Evolutionary conservation across 2,113 vertebrate species (phyloP), one percentile per base, ranked within the genome.

Genomic region (Odocoileus virginianus): DNA sequence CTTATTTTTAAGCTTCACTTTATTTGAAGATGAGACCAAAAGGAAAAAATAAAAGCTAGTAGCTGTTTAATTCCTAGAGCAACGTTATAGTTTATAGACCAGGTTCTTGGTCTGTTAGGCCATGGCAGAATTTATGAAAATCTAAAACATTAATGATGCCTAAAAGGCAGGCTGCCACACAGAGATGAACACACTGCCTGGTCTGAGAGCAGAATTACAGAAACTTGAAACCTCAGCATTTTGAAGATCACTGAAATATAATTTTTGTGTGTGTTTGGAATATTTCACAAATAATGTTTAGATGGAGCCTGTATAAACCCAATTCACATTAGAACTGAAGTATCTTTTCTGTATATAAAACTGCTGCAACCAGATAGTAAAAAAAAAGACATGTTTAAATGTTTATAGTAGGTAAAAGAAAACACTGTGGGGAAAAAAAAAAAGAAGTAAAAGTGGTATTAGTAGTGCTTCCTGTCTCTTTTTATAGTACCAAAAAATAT

Each of bases 181-280:
- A 28, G 60, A 91, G 88, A 84, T 54, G 86, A 84, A 64, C 19
- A 12, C 57, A 52, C 36, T 61, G 92, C 58, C 8, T 60, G 9
- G 40, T 43, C 71, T 50, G 16, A 55, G 23, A 43, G 82, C 71
- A 89, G 36, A 87, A 93, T 95, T 94, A 58, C 10, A 84, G 57
- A 97, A 88, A 95, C 36, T 79, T 13, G 83, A 89, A 93, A 64
- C 78, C 55, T 95, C 71, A 96, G 94, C 93, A 67, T 93, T 97
- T 97, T 81, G 52, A 92, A 89, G 57, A 96, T 95, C 82, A 74
- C 19, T 60, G 40, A 76, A 60, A n/a, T 95, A 71, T 87, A n/a
- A 33, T 86, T 97, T 94, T 76, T 92, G 27, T 89, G 11, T 79
- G 64, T 85, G n/a, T 98, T 95, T 54, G 82, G 81, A 98, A 96